These are phyloP conservation scores for Melangyna quadrimaculata DNA, from an alignment of 2,888 invertebrate genomes.

Conservation along the genomic window DNA sequence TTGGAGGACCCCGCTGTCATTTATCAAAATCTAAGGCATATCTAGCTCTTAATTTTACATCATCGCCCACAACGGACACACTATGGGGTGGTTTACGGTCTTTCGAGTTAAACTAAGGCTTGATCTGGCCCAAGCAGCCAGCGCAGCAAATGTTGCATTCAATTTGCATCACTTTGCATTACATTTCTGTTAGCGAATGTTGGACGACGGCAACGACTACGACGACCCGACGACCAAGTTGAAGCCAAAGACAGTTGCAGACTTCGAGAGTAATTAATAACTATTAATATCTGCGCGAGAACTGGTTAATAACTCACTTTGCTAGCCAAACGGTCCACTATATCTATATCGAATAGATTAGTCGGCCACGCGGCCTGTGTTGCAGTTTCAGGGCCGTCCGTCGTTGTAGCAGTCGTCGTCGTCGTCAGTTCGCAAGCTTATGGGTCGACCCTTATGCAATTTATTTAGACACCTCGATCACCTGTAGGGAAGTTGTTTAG, in stretches of 20 bases:
- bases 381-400: constrained; percentile 57
- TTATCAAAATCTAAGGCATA: constrained; percentile 64
- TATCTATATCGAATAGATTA: constrained; percentile 8
- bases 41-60: constrained; percentile 67
- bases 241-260: constrained; percentile 60
- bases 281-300: constrained; percentile 65
- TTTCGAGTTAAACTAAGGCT: neutral
- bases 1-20: constrained; percentile 66
- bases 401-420: neutral
- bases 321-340: constrained; percentile 18
- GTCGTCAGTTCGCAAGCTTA: neutral
- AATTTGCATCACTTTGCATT: constrained; percentile 71
- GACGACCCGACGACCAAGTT: constrained; percentile 20
- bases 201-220: neutral
- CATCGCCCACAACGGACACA: constrained; percentile 62
- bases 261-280: constrained; percentile 70
- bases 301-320: constrained; percentile 72
- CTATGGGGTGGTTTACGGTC: constrained; percentile 59
- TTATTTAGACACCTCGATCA: constrained; percentile 69
- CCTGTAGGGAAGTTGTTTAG: constrained; percentile 66
- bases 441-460: constrained; percentile 70
- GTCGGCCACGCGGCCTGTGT: constrained; percentile 10
- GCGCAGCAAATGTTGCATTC: constrained; percentile 57
- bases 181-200: constrained; percentile 40
- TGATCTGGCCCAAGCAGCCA: constrained; percentile 6